Evolutionary conservation across 2,113 vertebrate species (phyloP), one percentile per base, ranked within the genome.

Genomic region (Hepsetus odoe): DNA sequence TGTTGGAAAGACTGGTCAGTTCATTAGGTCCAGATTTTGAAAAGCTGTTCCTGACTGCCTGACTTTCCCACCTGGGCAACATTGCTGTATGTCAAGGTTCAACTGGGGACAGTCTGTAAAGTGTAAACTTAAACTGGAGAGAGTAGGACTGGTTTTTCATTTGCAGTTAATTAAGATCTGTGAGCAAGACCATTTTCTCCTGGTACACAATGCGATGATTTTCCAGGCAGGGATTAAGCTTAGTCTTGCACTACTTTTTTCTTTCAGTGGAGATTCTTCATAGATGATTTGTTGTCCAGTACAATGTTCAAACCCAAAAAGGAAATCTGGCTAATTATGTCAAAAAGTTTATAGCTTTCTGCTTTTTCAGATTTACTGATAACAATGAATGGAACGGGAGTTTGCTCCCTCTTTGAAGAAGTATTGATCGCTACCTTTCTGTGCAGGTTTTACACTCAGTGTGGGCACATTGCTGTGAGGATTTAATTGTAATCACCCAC

Each of bases 1-100:
- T 58, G 26, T 38, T 42, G 33, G 33, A 55, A 1, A 40, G 32
- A 8, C 55, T 76, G 26, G 7, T 22, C 7, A 46, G 20, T 67
- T 55, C 7, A 32, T 68, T 4, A 24, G 38, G 51, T 26, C 24
- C 35, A 42, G 18, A 30, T 53, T 76, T 38, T 67, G 44, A 22
- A 77, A 55, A 30, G 24, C 53, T 44, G 49, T 20, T 56, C 53
- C 26, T 51, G 33, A 68, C 49, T 46, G 26, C n/a, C n/a, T n/a
- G n/a, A n/a, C 30, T 28, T 66, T 30, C 33, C 51, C 49, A 32
- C 28, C 14, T 38, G 66, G 35, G 20, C 20, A 2, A 38, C 12
- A 20, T 38, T 65, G n/a, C 32, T 46, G 62, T 42, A 56, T 76
- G 35, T 69, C 51, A 77, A 58, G 28, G 65, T 77, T 69, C 51